These are phyloP conservation scores for Agriopis marginaria DNA, from an alignment of 2,888 invertebrate species.

Conservation along the genomic window DNA sequence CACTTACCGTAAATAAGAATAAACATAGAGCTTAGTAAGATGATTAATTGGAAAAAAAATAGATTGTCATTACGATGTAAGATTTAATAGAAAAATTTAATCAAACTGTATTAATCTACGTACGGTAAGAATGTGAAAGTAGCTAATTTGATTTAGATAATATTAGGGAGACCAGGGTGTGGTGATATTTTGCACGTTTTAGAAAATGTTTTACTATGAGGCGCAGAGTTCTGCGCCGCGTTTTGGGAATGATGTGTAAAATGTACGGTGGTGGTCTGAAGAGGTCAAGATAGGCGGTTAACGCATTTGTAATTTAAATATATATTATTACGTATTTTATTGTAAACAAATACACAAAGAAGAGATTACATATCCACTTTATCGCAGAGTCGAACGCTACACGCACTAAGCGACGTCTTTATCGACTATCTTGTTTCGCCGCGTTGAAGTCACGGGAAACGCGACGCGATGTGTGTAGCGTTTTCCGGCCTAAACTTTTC, in stretches of 20 bases:
- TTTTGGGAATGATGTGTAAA: conserved; percentile 70
- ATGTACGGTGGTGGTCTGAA: conserved; percentile 71
- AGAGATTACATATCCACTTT: conserved; percentile 82
- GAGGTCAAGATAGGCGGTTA: conserved; percentile 63
- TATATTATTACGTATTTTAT: conserved; percentile 60
- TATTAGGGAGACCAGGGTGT: conserved; percentile 86
- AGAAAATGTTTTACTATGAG: conserved; percentile 84
- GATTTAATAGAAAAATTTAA: conserved; percentile 78
- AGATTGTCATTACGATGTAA: conserved; percentile 75
- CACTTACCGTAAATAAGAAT: conserved; percentile 76
- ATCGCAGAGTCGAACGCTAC: conserved; percentile 77
- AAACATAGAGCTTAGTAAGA: conserved; percentile 86
- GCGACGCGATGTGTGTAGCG: conserved; percentile 75
- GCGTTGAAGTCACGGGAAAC: conserved; percentile 16
- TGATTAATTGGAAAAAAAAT: conserved; percentile 74
- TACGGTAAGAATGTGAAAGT: conserved; percentile 78
- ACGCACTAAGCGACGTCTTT: conserved; percentile 58
- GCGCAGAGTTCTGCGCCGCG: conserved; percentile 75
- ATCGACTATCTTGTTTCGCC: conserved; percentile 31
- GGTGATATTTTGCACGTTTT: conserved; percentile 87
- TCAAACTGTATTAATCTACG: conserved; percentile 79
- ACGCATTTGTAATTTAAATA: conserved; percentile 75
- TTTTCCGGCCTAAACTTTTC: conserved; percentile 81
- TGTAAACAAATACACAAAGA: conserved; percentile 68
- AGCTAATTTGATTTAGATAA: conserved; percentile 84